Conservation (phyloP, 2,888 invertebrate genomes). For the Andrena chrysosceles region DNA sequence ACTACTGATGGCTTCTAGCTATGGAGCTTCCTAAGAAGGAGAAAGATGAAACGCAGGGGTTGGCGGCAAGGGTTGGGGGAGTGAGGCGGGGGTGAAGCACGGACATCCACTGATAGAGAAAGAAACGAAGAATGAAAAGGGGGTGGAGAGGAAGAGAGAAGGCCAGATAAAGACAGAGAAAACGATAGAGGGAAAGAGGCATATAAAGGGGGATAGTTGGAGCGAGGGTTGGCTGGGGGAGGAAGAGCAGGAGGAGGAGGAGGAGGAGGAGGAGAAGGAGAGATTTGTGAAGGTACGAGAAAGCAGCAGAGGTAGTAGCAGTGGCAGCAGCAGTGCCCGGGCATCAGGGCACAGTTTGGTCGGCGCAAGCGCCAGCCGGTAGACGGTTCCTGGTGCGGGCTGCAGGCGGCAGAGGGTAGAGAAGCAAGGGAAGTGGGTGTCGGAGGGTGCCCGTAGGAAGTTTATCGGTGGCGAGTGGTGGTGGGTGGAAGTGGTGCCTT, state of each 20-base stretch:
- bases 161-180: conserved; percentile 20
- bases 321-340: conserved; percentile 79
- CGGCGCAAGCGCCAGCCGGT: conserved; percentile 75
- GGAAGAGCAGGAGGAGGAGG: conserved; percentile 9
- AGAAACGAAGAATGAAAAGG: conserved; percentile 25
- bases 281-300: conserved; percentile 72
- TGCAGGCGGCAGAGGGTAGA: conserved; percentile 63
- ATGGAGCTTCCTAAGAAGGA: conserved; percentile 9
- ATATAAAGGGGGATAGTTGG: conserved; percentile 15
- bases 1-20: conserved; percentile 10
- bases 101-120: conserved; percentile 8
- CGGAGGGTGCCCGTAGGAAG: conserved; percentile 68
- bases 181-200: conserved; percentile 30
- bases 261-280: conserved; percentile 43
- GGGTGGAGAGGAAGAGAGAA: conserved; percentile 19
- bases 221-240: conserved; percentile 22
- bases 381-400: conserved; percentile 72
- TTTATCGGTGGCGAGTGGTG: conserved; percentile 68
- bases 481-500: conserved; percentile 59
- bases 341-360: conserved; percentile 82
- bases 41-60: conserved; percentile 17
- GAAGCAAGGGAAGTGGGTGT: conserved; percentile 54
- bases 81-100: neutral
- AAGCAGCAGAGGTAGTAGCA: conserved; percentile 72
- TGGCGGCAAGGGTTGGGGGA: neutral